A percentile compares a stretch with the other conserved stretches of the same genome.
phyloP scores from a whole-genome alignment of 2,113 vertebrate genomes.

The Lophius piscatorius region DNA sequence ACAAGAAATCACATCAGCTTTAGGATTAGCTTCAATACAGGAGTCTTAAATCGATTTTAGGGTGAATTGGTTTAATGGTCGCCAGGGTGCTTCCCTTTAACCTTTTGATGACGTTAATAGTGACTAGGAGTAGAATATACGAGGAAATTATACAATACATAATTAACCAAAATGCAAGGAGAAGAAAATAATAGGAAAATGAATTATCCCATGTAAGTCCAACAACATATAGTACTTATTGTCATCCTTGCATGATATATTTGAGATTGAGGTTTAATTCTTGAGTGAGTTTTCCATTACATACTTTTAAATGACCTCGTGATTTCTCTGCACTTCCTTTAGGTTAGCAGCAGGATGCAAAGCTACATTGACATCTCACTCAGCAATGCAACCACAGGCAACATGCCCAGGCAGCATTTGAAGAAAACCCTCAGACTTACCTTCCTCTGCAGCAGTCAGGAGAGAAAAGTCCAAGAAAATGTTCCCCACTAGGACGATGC shows the following conservation, averaged over 20 bases:
- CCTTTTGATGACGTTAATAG: constrained; percentile 39
- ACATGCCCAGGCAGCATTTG: constrained; percentile 16
- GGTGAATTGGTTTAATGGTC: constrained; percentile 39
- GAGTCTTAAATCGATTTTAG: constrained; percentile 51
- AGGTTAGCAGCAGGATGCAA: background rate
- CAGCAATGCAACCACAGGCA: constrained; percentile 21
- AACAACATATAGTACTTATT: no score
- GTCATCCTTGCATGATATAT: no score
- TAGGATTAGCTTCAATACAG: constrained; percentile 20
- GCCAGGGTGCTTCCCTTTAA: constrained; percentile 30
- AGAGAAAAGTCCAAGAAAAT: constrained; percentile 58
- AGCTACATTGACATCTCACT: constrained; percentile 18
- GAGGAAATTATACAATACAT: no score
- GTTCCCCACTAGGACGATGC: constrained; percentile 63
- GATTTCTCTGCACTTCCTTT: constrained; percentile 18
- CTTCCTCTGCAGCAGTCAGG: constrained; percentile 76
- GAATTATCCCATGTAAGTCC: no score
- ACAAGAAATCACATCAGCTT: constrained; percentile 21
- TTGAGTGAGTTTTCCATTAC: background rate
- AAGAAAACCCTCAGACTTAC: constrained; percentile 55
- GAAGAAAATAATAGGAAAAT: background rate
- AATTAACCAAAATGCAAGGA: no score
- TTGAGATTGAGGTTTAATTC: background rate
- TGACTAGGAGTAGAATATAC: constrained; percentile 23
- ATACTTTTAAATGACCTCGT: constrained; percentile 1